Percentiles rank a stretch among this genome's conserved stretches.
Conservation (phyloP, 2,888 invertebrate genomes). For the Callinectes sapidus region DNA sequence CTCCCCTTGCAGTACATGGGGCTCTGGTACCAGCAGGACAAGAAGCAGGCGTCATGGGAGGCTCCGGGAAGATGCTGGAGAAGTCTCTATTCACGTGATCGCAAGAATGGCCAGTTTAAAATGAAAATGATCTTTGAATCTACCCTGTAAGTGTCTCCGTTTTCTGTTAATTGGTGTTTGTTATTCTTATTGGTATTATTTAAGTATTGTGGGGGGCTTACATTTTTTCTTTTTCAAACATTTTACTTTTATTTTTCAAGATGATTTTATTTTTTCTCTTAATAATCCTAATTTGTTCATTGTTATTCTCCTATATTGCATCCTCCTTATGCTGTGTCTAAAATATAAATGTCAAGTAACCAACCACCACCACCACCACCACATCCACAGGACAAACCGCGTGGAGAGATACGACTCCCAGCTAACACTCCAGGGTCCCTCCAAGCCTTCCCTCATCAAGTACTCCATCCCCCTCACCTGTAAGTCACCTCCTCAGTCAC, state of each 20-base stretch:
- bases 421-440: constrained; percentile 64
- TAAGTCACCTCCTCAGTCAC: constrained; percentile 39
- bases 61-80: constrained; percentile 74
- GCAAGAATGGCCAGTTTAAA: constrained; percentile 74
- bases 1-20: constrained; percentile 73
- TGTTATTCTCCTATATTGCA: background rate
- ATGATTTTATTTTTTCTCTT: background rate
- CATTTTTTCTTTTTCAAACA: background rate
- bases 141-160: constrained; percentile 73
- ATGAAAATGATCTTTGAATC: constrained; percentile 74
- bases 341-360: background rate
- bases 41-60: constrained; percentile 74
- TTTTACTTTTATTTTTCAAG: background rate
- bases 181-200: background rate
- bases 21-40: constrained; percentile 74
- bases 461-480: constrained; percentile 72
- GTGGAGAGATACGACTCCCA: constrained; percentile 68
- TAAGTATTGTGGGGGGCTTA: background rate
- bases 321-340: background rate
- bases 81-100: constrained; percentile 74
- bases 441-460: constrained; percentile 69
- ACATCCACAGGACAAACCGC: constrained; percentile 62
- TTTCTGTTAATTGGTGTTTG: background rate
- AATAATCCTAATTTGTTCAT: background rate
- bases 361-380: background rate